Evolutionary conservation across 2,113 vertebrate genomes (phyloP).

Genomic region (Psophia crepitans): DNA sequence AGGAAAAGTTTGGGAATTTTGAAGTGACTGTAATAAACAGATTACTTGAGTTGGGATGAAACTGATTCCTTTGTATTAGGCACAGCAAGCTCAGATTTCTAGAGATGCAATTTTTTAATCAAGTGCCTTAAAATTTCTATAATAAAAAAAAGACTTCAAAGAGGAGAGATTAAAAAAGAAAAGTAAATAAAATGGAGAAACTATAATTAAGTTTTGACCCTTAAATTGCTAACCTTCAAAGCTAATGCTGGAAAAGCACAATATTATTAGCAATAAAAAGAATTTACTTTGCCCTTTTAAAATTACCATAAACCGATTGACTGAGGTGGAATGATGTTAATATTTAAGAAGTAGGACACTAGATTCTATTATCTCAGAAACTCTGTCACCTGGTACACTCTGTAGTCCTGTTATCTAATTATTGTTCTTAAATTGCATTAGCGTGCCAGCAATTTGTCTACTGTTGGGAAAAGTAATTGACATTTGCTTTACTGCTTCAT

Average conservation of each 20-base stretch:
- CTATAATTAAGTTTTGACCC: conserved; percentile 74
- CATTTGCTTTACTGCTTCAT: conserved; percentile 78
- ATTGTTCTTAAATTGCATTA: conserved; percentile 81
- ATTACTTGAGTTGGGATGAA: neutral
- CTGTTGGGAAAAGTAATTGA: conserved; percentile 79
- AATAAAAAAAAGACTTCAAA: conserved; percentile 43
- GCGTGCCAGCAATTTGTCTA: conserved; percentile 78
- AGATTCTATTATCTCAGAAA: conserved; percentile 82
- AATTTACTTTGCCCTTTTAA: conserved; percentile 81
- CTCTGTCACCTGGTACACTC: conserved; percentile 80
- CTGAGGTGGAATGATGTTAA: conserved; percentile 81
- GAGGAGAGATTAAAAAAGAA: conserved; percentile 54
- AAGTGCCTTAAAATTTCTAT: conserved; percentile 4
- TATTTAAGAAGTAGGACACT: conserved; percentile 81
- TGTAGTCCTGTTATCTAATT: conserved; percentile 83
- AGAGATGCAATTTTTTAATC: neutral
- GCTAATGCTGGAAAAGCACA: conserved; percentile 68
- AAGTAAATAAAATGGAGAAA: conserved; percentile 65
- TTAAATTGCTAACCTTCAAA: conserved; percentile 78
- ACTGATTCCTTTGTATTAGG: neutral
- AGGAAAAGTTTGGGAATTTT: neutral
- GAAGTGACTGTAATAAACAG: neutral
- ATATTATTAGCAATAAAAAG: conserved; percentile 82
- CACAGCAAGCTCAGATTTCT: neutral
- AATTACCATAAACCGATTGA: conserved; percentile 81